Evolutionary conservation across 2,113 vertebrate species (phyloP).

Genomic region (Ophthalmotilapia sp.): DNA sequence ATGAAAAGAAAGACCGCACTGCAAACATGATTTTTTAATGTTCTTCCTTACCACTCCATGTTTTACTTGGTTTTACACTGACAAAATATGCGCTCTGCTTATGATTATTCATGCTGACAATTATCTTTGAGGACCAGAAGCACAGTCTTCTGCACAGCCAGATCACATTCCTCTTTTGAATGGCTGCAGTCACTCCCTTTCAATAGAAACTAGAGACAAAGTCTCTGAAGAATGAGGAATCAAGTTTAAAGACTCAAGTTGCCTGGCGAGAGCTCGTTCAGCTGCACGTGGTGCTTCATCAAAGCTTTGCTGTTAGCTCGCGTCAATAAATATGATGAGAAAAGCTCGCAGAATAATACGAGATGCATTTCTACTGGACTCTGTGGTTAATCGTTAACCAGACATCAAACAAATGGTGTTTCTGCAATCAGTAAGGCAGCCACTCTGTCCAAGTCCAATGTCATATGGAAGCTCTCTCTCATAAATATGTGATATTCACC

Average conservation of each 20-base stretch:
- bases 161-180: constrained; percentile 36
- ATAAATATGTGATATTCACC: neutral
- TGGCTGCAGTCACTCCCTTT: constrained; percentile 43
- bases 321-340: neutral
- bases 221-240: neutral
- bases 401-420: constrained; percentile 40
- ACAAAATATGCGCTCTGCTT: neutral
- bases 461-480: neutral
- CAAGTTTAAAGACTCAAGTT: neutral
- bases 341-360: neutral
- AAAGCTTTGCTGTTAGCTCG: neutral
- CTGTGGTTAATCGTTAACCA: constrained; percentile 54
- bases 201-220: constrained; percentile 30
- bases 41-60: neutral
- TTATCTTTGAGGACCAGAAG: neutral
- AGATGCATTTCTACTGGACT: neutral
- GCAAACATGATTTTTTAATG: constrained; percentile 20
- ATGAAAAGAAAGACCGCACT: constrained; percentile 1
- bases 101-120: neutral
- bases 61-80: neutral
- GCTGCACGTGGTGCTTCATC: neutral
- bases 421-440: constrained; percentile 11
- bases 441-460: neutral
- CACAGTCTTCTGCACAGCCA: neutral
- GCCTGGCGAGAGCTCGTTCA: neutral